A percentile compares a stretch with the other conserved stretches of the same genome.
Conservation (phyloP, 2,113 vertebrate species). For the Paracanthobrama guichenoti region DNA sequence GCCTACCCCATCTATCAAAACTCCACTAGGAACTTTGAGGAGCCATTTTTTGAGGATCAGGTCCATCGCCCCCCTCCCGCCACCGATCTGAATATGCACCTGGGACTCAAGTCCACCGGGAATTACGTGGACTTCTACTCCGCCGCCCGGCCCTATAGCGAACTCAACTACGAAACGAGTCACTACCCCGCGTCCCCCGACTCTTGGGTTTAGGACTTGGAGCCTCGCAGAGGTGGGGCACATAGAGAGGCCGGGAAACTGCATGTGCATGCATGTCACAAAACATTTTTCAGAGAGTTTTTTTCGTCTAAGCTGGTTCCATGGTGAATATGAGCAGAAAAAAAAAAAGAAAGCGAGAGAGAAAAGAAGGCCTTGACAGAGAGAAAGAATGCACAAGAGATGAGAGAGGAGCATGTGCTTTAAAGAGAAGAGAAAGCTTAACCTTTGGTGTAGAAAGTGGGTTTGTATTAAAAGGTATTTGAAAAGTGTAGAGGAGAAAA, state of each 20-base stretch:
- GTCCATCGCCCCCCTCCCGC: constrained; percentile 86
- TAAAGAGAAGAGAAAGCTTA: constrained; percentile 41
- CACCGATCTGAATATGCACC: constrained; percentile 97
- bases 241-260: constrained; percentile 66
- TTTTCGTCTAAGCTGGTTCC: constrained; percentile 84
- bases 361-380: constrained; percentile 51
- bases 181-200: constrained; percentile 99
- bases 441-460: constrained; percentile 65
- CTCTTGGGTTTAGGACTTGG: constrained; percentile 91
- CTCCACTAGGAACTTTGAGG: constrained; percentile 86
- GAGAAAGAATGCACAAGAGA: constrained; percentile 42
- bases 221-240: constrained; percentile 31
- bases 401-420: constrained; percentile 12
- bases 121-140: constrained; percentile 99
- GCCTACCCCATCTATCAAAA: constrained; percentile 92
- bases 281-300: constrained; percentile 84
- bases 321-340: constrained; percentile 60
- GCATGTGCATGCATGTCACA: constrained; percentile 92
- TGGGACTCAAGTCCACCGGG: constrained; percentile 98
- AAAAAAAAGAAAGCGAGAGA: constrained; percentile 52
- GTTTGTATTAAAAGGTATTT: constrained; percentile 63
- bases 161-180: constrained; percentile 99
- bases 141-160: constrained; percentile 97
- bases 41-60: constrained; percentile 89
- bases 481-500: constrained; percentile 68